Conservation (phyloP, 2,113 vertebrate species). For the Setophaga coronata region DNA sequence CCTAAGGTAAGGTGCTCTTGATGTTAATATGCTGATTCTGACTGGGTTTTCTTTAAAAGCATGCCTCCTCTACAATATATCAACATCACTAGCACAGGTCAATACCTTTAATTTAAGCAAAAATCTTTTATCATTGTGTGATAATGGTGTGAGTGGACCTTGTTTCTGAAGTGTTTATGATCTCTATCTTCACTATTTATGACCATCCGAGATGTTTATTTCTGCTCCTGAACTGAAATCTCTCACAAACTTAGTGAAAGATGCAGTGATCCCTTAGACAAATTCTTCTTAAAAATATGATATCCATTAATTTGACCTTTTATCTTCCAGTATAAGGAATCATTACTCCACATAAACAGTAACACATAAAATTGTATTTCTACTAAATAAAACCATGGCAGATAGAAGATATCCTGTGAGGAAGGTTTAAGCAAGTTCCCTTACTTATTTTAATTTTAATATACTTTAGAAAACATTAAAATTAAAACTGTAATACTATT, state of each 20-base stretch:
- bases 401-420: background rate
- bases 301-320: background rate
- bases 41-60: background rate
- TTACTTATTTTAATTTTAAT: background rate
- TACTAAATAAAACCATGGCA: background rate
- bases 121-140: background rate
- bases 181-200: background rate
- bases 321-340: background rate
- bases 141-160: background rate
- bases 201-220: background rate
- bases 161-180: background rate
- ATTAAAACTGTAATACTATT: background rate
- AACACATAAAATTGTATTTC: background rate
- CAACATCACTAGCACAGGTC: background rate
- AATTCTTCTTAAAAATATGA: background rate
- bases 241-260: background rate
- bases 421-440: background rate
- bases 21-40: background rate
- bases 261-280: background rate
- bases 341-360: background rate
- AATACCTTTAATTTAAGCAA: background rate
- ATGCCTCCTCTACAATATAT: background rate
- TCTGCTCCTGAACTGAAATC: background rate
- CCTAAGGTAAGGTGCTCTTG: background rate
- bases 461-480: background rate